phyloP scores from a whole-genome alignment of 2,797 vertebrate species.

The Enteromius anoplus region DNA sequence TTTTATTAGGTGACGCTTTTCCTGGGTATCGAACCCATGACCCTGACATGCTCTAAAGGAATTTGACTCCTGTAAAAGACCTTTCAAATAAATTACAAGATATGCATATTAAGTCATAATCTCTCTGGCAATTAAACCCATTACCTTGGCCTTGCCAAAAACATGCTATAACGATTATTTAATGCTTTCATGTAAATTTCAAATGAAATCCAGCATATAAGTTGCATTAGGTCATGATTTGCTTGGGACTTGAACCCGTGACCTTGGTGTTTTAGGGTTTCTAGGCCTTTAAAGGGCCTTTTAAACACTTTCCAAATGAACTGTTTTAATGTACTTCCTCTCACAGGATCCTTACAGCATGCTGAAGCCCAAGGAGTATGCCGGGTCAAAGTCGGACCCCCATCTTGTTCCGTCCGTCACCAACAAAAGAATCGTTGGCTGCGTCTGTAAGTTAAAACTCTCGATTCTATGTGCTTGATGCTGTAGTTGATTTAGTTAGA shows the following conservation, averaged over 20 bases:
- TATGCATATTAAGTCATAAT: not conserved
- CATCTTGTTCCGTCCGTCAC: slow-evolving; percentile 87
- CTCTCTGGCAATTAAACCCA: not conserved
- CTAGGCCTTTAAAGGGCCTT: not conserved
- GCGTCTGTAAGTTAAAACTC: slow-evolving; percentile 82
- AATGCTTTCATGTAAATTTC: not conserved
- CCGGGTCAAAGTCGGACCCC: slow-evolving; percentile 87
- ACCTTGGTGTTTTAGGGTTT: not conserved
- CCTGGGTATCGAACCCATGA: not conserved
- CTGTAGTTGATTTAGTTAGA: not conserved
- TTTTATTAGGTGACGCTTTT: not conserved
- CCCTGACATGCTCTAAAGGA: not conserved
- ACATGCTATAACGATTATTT: not conserved
- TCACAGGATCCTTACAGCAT: slow-evolving; percentile 86
- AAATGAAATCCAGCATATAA: not conserved
- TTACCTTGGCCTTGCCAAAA: not conserved
- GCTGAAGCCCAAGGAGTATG: slow-evolving; percentile 81
- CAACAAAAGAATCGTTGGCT: slow-evolving; percentile 88
- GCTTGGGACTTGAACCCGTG: not conserved
- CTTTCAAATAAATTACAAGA: not conserved
- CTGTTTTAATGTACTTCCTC: not conserved
- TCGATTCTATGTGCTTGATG: not conserved
- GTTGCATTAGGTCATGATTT: not conserved
- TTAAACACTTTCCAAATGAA: not conserved
- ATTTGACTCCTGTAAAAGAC: not conserved